Conservation (phyloP, 2,888 invertebrate genomes). For the Polyommatus iphigenia region DNA sequence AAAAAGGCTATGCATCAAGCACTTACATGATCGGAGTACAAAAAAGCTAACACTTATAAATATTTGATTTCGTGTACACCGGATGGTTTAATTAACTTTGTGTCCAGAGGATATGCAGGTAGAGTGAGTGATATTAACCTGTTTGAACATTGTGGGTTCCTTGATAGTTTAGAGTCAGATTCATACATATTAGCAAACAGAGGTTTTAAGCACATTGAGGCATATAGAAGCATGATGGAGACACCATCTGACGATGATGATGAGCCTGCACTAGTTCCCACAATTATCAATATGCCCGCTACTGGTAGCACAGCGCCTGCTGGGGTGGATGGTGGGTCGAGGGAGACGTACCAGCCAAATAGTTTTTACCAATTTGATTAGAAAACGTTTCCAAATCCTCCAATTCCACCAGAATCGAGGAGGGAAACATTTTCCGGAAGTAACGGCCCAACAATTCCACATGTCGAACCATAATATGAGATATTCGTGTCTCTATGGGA, state of each 20-base stretch:
- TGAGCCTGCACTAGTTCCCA: not conserved
- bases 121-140: conserved; percentile 41
- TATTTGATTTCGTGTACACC: conserved; percentile 46
- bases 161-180: conserved; percentile 36
- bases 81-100: conserved; percentile 45
- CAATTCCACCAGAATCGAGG: conserved; percentile 15
- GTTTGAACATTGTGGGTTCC: not conserved
- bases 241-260: not conserved
- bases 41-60: conserved; percentile 47
- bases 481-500: conserved; percentile 13
- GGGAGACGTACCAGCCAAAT: no score
- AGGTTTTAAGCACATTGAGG: conserved; percentile 43
- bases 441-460: not conserved
- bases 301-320: not conserved
- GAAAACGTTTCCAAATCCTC: not conserved
- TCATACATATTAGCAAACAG: conserved; percentile 42
- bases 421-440: not conserved
- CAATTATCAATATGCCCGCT: not conserved
- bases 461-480: not conserved
- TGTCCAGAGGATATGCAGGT: conserved; percentile 46
- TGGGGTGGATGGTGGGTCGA: no score
- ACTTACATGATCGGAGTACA: conserved; percentile 53
- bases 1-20: conserved; percentile 48
- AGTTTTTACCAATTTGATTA: conserved; percentile 3
- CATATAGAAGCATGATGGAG: not conserved